These are phyloP conservation scores for Phodopus roborovskii DNA, from an alignment of 2,113 vertebrate genomes.

Conservation along the genomic window DNA sequence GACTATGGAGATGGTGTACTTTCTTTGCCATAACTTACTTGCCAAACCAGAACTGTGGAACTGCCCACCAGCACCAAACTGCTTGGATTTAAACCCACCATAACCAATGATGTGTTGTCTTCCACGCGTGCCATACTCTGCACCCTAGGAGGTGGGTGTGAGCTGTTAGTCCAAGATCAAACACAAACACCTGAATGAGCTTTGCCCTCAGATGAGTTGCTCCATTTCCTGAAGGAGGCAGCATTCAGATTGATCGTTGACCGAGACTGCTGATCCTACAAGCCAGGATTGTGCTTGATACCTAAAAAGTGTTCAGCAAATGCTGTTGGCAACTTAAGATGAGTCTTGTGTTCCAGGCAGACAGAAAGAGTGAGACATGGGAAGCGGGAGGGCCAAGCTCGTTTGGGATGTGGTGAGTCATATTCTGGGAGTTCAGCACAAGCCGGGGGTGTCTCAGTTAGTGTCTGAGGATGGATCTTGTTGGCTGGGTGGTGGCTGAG, in stretches of 20 bases:
- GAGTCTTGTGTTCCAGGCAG: slow-evolving; percentile 24
- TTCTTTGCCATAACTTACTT: slow-evolving; percentile 39
- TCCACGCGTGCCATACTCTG: background rate
- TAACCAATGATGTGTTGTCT: background rate
- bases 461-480: background rate
- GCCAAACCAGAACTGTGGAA: background rate
- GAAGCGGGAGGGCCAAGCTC: background rate
- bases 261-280: slow-evolving; percentile 30
- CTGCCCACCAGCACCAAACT: background rate
- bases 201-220: background rate
- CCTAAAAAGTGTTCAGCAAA: background rate
- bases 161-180: slow-evolving; percentile 10
- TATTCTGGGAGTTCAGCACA: slow-evolving; percentile 33
- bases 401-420: slow-evolving; percentile 10
- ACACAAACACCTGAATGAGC: background rate
- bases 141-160: background rate
- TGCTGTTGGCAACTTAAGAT: slow-evolving; percentile 33
- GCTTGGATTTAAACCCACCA: background rate
- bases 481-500: slow-evolving; percentile 29
- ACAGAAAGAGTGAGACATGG: background rate
- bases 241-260: background rate
- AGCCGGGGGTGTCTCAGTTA: slow-evolving; percentile 7
- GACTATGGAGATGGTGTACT: background rate
- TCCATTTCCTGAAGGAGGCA: background rate
- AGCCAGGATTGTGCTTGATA: background rate